phyloP scores from a whole-genome alignment of 2,797 vertebrate species.

The Gymnoscopelus braueri region DNA sequence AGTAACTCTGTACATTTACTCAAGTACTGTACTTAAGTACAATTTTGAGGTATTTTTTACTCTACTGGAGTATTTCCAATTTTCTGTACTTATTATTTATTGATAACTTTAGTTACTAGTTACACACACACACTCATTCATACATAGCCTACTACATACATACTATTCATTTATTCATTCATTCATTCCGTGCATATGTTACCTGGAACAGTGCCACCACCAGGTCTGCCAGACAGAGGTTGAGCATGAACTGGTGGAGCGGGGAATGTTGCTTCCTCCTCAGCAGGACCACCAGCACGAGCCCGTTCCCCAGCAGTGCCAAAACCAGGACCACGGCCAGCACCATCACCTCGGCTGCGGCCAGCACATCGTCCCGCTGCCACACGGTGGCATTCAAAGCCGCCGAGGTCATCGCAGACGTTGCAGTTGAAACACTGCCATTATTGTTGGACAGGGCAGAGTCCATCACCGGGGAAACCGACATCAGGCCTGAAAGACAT shows the following conservation, averaged over 20 bases:
- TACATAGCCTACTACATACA: no score
- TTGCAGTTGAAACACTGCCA: background rate
- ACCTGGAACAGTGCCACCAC: slow-evolving; percentile 90
- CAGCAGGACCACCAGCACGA: slow-evolving; percentile 83
- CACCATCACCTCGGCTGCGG: slow-evolving; percentile 81
- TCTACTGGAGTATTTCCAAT: no score
- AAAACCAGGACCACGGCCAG: slow-evolving; percentile 81
- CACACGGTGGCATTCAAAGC: slow-evolving; percentile 47
- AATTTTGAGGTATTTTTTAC: no score
- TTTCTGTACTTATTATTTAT: no score
- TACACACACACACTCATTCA: no score
- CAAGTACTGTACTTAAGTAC: no score
- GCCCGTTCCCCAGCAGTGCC: slow-evolving; percentile 82
- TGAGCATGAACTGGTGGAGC: slow-evolving; percentile 88
- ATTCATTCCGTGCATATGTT: background rate
- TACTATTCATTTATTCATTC: no score
- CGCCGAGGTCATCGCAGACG: slow-evolving; percentile 34
- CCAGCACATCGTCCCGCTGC: slow-evolving; percentile 73
- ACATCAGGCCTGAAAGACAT: slow-evolving; percentile 56
- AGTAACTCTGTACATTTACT: no score
- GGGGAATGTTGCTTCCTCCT: slow-evolving; percentile 79
- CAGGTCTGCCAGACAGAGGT: slow-evolving; percentile 88
- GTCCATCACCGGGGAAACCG: slow-evolving; percentile 65
- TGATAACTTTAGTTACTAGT: no score
- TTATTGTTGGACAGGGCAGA: slow-evolving; percentile 41